Conservation (phyloP, 2,113 vertebrate species). For the Takifugu flavidus region DNA sequence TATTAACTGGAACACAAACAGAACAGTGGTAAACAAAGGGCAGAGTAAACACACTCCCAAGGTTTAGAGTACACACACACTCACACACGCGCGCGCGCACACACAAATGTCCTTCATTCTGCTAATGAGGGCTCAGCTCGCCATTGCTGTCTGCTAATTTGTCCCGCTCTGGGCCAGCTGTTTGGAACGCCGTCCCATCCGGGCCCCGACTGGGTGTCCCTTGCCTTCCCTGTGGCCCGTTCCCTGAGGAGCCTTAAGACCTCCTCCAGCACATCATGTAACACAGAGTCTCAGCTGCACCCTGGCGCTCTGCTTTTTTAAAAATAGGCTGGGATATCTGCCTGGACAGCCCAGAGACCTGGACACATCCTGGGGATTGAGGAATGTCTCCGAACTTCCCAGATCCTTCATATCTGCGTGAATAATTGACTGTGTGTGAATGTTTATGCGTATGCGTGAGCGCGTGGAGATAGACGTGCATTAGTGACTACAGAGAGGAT, state of each 20-base stretch:
- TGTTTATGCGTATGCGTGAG: constrained; percentile 18
- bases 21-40: constrained; percentile 60
- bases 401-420: constrained; percentile 48
- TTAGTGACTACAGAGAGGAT: constrained; percentile 22
- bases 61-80: constrained; percentile 35
- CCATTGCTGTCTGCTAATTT: constrained; percentile 11
- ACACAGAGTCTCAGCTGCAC: constrained; percentile 57
- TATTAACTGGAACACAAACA: constrained; percentile 70
- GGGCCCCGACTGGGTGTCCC: constrained; percentile 52
- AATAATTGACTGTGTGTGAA: constrained; percentile 29
- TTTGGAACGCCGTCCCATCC: constrained; percentile 56
- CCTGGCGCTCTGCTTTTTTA: constrained; percentile 43
- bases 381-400: constrained; percentile 53
- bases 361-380: constrained; percentile 48
- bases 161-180: constrained; percentile 62
- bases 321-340: constrained; percentile 53
- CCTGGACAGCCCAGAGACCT: constrained; percentile 54
- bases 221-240: constrained; percentile 38
- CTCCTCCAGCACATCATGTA: constrained; percentile 54
- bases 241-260: constrained; percentile 39
- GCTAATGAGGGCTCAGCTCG: constrained; percentile 14
- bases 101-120: constrained; percentile 3
- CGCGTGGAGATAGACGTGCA: constrained; percentile 27
- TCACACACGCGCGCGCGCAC: constrained; percentile 3
- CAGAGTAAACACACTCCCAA: constrained; percentile 62